Evolutionary conservation across 2,888 invertebrate genomes (phyloP), one percentile per base, ranked within the genome.

Genomic region (Atethmia centrago): DNA sequence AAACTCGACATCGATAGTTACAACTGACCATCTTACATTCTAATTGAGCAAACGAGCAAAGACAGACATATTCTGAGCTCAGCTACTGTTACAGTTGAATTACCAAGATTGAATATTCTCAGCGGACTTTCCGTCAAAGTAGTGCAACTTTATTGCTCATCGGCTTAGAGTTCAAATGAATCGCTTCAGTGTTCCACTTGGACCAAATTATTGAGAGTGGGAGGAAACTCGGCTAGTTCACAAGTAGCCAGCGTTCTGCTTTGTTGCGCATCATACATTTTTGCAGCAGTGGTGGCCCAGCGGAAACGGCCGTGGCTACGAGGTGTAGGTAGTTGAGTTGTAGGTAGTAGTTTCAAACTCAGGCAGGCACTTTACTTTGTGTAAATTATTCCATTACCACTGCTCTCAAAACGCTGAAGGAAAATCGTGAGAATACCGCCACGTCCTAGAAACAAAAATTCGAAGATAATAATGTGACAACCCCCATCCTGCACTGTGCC

Each of bases 181-280:
- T n/a, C 65, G 61, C 69, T 70, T 47, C 47, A 49, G 47, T 16
- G n/a, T 56, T 7, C 21, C 14, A 31, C 51, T 59, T 53, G 55
- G 9, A 14, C 45, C 55, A 49, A 25, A 64, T 3, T 40, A 47
- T 47, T 36, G 21, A 66, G 67, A 55, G 82, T 36, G 10, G 40
- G 19, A 25, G n/a, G 56, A 59, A 51, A 47, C 65, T 76, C 76
- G n/a, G 42, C 69, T 55, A 64, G 66, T 76, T 84, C 70, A 67
- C 66, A 72, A 77, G 70, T 68, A 49, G 58, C 55, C 55, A 64
- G 45, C 64, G 62, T 49, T 73, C 49, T 51, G 73, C 82, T 73
- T 82, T 71, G 77, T 62, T 71, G 62, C 45, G 49, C 55, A 58
- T 65, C 68, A 61, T 58, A 58, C 51, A 47, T 45, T 51, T 65